These are phyloP conservation scores for Ictalurus punctatus DNA, from an alignment of 2,113 vertebrate species.

Conservation along the genomic window DNA sequence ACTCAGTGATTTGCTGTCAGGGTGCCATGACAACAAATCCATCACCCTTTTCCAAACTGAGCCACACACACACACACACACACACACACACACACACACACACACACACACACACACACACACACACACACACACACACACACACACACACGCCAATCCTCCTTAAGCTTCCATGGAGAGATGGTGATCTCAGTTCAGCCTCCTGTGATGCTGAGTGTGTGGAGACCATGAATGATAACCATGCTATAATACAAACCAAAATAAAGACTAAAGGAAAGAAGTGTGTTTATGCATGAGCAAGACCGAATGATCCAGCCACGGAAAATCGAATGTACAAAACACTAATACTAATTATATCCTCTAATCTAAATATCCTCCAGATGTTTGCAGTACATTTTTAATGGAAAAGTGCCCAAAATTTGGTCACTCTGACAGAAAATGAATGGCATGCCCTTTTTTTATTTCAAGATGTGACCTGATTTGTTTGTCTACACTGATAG, in stretches of 20 bases:
- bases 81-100: conserved; percentile 3
- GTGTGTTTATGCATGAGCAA: background rate
- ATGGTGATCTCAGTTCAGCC: conserved; percentile 24
- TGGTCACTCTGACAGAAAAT: background rate
- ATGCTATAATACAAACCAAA: background rate
- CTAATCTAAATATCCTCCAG: background rate
- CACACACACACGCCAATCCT: conserved; percentile 15
- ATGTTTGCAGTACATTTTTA: background rate
- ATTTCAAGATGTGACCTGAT: background rate
- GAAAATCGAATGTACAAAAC: background rate
- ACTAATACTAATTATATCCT: background rate
- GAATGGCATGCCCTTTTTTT: background rate
- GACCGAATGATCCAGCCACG: background rate
- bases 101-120: background rate
- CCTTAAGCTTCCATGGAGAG: conserved; percentile 2
- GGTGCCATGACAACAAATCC: conserved; percentile 44
- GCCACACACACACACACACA: background rate
- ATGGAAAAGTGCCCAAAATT: background rate
- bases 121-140: too few species aligned
- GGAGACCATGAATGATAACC: background rate
- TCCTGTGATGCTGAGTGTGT: background rate
- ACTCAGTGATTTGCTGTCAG: conserved; percentile 21
- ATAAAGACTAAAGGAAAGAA: background rate
- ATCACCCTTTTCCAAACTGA: conserved; percentile 28
- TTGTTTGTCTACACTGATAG: too few species aligned